Evolutionary conservation across 2,888 invertebrate genomes (phyloP), one percentile per base, ranked within the genome.

Genomic region (Siphonodentalium dalli): DNA sequence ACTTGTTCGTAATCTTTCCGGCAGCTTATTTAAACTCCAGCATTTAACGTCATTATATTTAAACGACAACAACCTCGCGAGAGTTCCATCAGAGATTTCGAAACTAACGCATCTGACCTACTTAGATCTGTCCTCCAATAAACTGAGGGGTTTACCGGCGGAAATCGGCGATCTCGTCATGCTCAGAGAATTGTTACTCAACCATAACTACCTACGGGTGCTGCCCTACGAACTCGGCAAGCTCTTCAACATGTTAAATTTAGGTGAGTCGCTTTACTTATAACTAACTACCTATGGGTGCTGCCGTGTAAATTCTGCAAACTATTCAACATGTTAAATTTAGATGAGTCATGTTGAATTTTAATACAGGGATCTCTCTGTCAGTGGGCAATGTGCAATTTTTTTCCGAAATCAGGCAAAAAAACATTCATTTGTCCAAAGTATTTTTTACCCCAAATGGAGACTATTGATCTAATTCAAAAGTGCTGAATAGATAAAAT

Each of bases 151-250:
- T 80, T 86, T 99, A 83, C 98, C 99, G 63, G 89, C 93, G 48
- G 97, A 99, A 85, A 86, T 99, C 46, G 98, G 99, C 56, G 97
- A 99, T 83, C 89, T 99, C 79, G 91, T 94, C 83, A 89, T 92
- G 81, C 88, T 99, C 79, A 91, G 95, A 85, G 97, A 98, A 85
- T 87, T 99, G 72, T 88, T 92, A 77, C 86, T 99, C 69, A 92
- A 92, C 84, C 90, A 97, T 85, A 99, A 99, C 85, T 90, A 89
- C 83, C 87, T 99, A 71, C 88, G 96, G 67, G 90, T 91, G 71
- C 86, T 99, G 77, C 99, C 99, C 3, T 96, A 92, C 83, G 97
- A 98, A 85, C 86, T 99, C 73, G 99, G 99, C 71, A 95, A 95
- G 84, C 87, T 98, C 73, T 99, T 98, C 85, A 93, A 97, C 84